Percentiles rank a stretch among this genome's conserved stretches.
phyloP scores from a whole-genome alignment of 1,140 invertebrate genomes.

The Planococcus citri region DNA sequence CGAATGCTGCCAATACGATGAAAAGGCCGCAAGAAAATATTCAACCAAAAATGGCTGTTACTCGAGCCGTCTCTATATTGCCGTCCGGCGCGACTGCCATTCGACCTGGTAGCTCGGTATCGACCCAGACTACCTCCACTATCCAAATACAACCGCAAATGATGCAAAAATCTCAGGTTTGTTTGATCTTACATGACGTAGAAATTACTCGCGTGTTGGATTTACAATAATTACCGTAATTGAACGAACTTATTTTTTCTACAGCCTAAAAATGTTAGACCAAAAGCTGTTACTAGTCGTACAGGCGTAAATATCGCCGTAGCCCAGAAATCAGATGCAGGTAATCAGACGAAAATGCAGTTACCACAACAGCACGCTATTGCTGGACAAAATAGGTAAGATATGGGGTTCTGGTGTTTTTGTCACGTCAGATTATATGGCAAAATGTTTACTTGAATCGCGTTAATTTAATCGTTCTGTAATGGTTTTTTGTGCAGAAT shows the following conservation, averaged over 20 bases:
- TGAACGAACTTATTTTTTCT: too few species aligned
- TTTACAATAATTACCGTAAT: too few species aligned
- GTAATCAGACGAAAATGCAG: slow-evolving; percentile 47
- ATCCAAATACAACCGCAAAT: slow-evolving; percentile 29
- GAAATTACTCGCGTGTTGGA: not conserved
- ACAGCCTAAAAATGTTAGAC: not conserved
- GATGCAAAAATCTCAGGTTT: slow-evolving; percentile 26
- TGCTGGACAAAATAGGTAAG: slow-evolving; percentile 20
- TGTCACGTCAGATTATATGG: not conserved
- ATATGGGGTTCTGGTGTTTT: not conserved
- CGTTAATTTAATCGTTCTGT: too few species aligned
- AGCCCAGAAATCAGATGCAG: slow-evolving; percentile 54
- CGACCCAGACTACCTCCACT: slow-evolving; percentile 58
- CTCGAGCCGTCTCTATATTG: slow-evolving; percentile 32
- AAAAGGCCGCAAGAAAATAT: slow-evolving; percentile 28
- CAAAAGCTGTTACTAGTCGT: slow-evolving; percentile 15
- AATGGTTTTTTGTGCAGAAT: not conserved
- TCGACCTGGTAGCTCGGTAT: slow-evolving; percentile 59
- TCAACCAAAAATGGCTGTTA: slow-evolving; percentile 28
- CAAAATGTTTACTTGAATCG: too few species aligned
- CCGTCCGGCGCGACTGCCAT: slow-evolving; percentile 35
- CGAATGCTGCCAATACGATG: slow-evolving; percentile 23
- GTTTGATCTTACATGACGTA: not conserved
- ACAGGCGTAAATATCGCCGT: slow-evolving; percentile 36
- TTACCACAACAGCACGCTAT: not conserved